Conservation (phyloP, 2,113 vertebrate species). For the Glaucomys volans region DNA sequence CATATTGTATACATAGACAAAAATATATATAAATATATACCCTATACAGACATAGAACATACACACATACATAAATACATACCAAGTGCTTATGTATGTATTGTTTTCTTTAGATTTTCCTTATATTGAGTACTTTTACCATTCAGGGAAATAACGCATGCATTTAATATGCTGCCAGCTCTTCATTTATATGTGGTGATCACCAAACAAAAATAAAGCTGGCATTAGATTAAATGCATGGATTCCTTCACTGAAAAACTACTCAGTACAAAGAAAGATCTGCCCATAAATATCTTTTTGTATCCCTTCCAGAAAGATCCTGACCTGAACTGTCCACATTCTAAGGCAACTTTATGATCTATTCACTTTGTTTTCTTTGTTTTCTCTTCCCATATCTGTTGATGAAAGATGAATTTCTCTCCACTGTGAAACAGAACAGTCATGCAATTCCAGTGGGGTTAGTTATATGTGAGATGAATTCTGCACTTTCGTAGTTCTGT, state of each 20-base stretch:
- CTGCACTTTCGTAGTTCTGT: constrained; percentile 16
- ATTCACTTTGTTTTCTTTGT: constrained; percentile 23
- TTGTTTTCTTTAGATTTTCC: background rate
- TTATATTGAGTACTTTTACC: background rate
- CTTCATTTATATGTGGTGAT: background rate
- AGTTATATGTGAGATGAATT: constrained; percentile 29
- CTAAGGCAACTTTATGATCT: background rate
- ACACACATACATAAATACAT: background rate
- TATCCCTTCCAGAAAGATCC: background rate
- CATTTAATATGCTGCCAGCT: background rate
- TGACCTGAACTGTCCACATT: background rate
- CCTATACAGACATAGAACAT: fast-evolving
- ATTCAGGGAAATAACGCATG: background rate
- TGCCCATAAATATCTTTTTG: background rate
- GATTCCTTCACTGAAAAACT: background rate
- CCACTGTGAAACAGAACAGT: background rate
- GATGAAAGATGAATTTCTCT: constrained; percentile 61
- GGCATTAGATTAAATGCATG: background rate
- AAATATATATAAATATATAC: background rate
- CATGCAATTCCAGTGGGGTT: constrained; percentile 15
- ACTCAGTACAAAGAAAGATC: background rate
- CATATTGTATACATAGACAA: background rate
- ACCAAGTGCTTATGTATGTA: background rate
- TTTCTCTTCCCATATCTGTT: background rate
- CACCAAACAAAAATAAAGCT: background rate